These are phyloP conservation scores for Philaenus spumarius DNA, from an alignment of 1,140 invertebrate genomes.

Conservation along the genomic window DNA sequence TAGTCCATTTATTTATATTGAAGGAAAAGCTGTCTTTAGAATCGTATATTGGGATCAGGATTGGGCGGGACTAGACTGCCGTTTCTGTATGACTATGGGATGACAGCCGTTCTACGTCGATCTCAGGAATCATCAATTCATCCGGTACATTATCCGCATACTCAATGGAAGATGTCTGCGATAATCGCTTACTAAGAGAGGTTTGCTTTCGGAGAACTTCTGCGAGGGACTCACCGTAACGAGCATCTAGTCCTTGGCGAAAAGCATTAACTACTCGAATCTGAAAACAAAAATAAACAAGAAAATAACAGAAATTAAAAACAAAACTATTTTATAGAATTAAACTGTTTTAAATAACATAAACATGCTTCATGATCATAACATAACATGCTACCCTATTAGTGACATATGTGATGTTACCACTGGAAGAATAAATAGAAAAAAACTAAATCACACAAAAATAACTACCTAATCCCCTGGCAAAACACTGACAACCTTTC, in stretches of 20 bases:
- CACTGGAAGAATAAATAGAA: background rate
- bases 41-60: background rate
- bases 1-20: background rate
- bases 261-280: conserved; percentile 99
- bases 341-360: conserved; percentile 1
- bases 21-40: background rate
- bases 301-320: conserved; percentile 19
- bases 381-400: background rate
- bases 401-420: conserved; percentile 1
- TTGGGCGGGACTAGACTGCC: conserved; percentile 58
- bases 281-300: conserved; percentile 46
- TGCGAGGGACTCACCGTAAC: conserved; percentile 84
- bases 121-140: conserved; percentile 79
- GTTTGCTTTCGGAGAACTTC: conserved; percentile 88
- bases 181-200: conserved; percentile 80
- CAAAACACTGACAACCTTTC: too few relatives aligned
- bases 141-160: conserved; percentile 83
- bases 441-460: background rate
- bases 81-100: conserved; percentile 90
- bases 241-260: conserved; percentile 94
- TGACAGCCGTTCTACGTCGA: conserved; percentile 82
- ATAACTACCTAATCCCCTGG: too few relatives aligned
- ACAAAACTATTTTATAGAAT: background rate
- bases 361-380: background rate
- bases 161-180: conserved; percentile 85